Conservation (phyloP, 2,113 vertebrate genomes). For the Oceanites oceanicus region DNA sequence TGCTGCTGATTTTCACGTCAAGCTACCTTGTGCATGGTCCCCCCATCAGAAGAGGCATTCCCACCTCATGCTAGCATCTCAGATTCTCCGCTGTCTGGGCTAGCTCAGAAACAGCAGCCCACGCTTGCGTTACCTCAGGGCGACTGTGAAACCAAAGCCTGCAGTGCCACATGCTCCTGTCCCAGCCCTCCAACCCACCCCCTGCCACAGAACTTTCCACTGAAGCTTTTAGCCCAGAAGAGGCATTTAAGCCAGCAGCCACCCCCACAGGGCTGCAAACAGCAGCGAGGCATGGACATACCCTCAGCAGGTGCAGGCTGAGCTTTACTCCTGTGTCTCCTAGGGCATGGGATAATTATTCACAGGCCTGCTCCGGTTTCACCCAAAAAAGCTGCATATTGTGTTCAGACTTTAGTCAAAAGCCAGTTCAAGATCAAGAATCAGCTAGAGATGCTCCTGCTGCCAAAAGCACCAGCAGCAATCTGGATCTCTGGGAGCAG, state of each 20-base stretch:
- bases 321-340: neutral
- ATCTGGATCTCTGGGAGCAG: neutral
- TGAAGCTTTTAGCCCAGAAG: neutral
- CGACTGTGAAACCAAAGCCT: neutral
- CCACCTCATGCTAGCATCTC: neutral
- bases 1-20: too few species aligned
- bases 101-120: neutral
- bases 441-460: neutral
- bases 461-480: neutral
- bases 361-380: neutral
- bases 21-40: neutral
- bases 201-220: neutral
- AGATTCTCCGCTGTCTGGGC: neutral
- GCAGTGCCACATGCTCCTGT: neutral
- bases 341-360: neutral
- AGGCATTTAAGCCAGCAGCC: neutral
- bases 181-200: too few species aligned
- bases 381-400: neutral
- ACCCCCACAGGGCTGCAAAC: neutral
- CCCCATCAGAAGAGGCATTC: neutral
- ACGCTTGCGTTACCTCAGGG: rapidly evolving
- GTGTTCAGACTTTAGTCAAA: neutral
- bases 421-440: neutral
- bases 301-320: neutral
- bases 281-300: neutral